Evolutionary conservation across 2,888 invertebrate genomes (phyloP).

Genomic region (Panzeria rudis): DNA sequence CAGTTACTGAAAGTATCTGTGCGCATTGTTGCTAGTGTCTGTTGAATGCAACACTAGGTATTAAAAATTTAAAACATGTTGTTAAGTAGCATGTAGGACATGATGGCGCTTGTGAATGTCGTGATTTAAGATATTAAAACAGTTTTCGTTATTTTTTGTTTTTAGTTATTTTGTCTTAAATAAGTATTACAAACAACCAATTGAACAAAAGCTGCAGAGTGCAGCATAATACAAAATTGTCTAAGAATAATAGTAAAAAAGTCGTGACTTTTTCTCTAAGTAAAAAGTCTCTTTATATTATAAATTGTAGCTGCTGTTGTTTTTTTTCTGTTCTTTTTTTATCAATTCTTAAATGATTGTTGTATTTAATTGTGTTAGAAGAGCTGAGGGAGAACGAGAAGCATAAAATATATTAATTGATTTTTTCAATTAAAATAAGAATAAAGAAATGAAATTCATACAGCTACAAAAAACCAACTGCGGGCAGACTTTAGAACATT

Average conservation of each 20-base stretch:
- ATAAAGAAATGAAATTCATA: constrained; percentile 5
- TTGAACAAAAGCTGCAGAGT: constrained; percentile 50
- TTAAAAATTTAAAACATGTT: constrained; percentile 72
- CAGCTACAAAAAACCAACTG: not conserved
- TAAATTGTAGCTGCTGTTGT: constrained; percentile 34
- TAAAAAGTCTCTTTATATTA: constrained; percentile 48
- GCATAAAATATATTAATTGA: constrained; percentile 69
- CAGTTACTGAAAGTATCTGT: constrained; percentile 52
- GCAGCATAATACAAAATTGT: constrained; percentile 39
- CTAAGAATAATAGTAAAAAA: constrained; percentile 62
- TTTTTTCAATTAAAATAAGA: constrained; percentile 66
- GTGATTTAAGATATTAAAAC: constrained; percentile 72
- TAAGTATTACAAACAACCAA: constrained; percentile 27
- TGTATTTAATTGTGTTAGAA: constrained; percentile 8
- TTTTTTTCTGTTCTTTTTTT: too few species aligned
- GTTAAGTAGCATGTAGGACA: constrained; percentile 73
- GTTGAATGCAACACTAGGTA: constrained; percentile 70
- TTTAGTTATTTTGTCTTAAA: constrained; percentile 28
- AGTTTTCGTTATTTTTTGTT: constrained; percentile 48
- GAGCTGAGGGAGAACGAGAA: constrained; percentile 24
- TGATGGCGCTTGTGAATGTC: constrained; percentile 73
- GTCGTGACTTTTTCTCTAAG: constrained; percentile 66
- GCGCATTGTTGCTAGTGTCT: constrained; percentile 51
- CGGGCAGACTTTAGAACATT: constrained; percentile 20
- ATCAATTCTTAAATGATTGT: constrained; percentile 7